A percentile compares a stretch with the other conserved stretches of the same genome.
Conservation (phyloP, 1,140 invertebrate genomes). For the Nomia melanderi region DNA sequence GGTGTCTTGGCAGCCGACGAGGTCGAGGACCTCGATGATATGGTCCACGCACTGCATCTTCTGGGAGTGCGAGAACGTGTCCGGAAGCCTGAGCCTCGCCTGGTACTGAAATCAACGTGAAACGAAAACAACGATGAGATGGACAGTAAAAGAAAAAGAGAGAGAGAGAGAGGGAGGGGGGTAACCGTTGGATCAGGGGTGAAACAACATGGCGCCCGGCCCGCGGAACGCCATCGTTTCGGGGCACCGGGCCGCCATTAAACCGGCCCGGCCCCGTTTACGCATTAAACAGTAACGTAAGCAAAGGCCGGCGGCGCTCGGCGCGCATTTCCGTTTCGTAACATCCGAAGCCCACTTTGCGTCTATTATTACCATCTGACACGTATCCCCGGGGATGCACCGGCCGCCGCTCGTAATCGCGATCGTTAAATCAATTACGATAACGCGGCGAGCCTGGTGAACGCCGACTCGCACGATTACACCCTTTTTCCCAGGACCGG, state of each 20-base stretch:
- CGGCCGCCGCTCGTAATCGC: conserved; percentile 33
- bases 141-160: background rate
- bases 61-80: conserved; percentile 87
- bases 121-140: conserved; percentile 15
- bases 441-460: conserved; percentile 28
- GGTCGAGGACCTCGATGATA: conserved; percentile 89
- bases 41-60: conserved; percentile 91
- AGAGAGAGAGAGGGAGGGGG: no score
- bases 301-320: conserved; percentile 47
- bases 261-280: conserved; percentile 40
- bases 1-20: conserved; percentile 89
- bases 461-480: background rate
- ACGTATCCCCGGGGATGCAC: conserved; percentile 29
- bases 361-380: conserved; percentile 60
- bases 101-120: conserved; percentile 70
- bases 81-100: conserved; percentile 84
- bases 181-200: no score
- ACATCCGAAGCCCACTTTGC: conserved; percentile 62
- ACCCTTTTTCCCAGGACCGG: background rate
- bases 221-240: conserved; percentile 15
- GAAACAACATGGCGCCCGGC: no score
- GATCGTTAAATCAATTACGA: conserved; percentile 61
- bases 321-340: conserved; percentile 64
- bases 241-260: conserved; percentile 9
- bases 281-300: conserved; percentile 60